phyloP scores from a whole-genome alignment of 2,888 invertebrate genomes.

The Drosophila suboccidentalis region DNA sequence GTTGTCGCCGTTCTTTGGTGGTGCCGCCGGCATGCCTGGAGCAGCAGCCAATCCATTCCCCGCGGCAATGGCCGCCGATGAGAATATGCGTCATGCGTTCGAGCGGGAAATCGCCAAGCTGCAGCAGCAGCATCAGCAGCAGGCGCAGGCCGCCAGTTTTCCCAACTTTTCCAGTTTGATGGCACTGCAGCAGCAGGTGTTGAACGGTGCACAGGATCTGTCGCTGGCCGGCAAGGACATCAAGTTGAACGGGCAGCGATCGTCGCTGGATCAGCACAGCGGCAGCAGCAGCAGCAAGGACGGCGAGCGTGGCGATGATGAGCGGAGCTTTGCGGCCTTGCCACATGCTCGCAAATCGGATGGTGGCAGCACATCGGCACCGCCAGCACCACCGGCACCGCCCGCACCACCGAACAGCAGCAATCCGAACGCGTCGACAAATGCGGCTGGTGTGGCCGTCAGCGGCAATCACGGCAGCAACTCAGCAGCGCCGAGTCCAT shows the following conservation, averaged over 20 bases:
- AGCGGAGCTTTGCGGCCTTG: conserved; percentile 33
- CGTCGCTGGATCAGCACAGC: conserved; percentile 75
- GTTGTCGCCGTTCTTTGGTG: conserved; percentile 94
- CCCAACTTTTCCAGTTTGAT: conserved; percentile 89
- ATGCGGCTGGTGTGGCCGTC: conserved; percentile 30
- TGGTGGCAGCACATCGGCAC: conserved; percentile 87
- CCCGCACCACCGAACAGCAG: conserved; percentile 40
- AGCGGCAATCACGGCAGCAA: conserved; percentile 85
- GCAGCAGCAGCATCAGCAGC: conserved; percentile 87
- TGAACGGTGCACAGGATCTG: conserved; percentile 92
- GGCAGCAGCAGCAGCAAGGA: conserved; percentile 72
- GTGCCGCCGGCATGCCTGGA: conserved; percentile 84
- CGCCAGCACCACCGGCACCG: conserved; percentile 65
- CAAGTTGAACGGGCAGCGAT: conserved; percentile 86
- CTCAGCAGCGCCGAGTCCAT: conserved; percentile 93
- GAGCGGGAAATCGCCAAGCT: conserved; percentile 97
- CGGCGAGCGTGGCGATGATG: conserved; percentile 56
- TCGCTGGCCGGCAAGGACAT: conserved; percentile 88
- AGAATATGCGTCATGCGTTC: conserved; percentile 95
- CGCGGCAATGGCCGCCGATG: conserved; percentile 87
- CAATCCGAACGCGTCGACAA: background rate
- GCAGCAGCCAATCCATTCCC: conserved; percentile 79
- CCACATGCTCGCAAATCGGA: conserved; percentile 90
- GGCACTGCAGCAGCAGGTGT: conserved; percentile 91
- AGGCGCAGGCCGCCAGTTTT: conserved; percentile 82